Percentiles rank a stretch among this genome's conserved stretches.
These are phyloP conservation scores for Dryadula phaetusa DNA, from an alignment of 2,888 invertebrate genomes.

Conservation along the genomic window DNA sequence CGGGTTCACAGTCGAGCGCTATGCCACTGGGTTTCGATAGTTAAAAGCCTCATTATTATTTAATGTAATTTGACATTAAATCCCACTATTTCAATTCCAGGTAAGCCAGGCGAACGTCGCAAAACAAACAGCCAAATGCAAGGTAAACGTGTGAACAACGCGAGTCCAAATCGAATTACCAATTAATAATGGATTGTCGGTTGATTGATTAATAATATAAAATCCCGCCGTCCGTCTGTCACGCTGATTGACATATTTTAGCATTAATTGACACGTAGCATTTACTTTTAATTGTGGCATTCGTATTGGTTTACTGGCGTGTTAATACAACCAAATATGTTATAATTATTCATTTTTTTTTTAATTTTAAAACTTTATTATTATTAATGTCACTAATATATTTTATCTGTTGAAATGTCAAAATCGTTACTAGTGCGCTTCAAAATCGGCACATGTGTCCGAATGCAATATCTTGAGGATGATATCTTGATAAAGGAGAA, in stretches of 20 bases:
- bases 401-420: no score
- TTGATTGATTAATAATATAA: conserved; percentile 63
- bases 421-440: no score
- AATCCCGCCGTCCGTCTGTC: conserved; percentile 54
- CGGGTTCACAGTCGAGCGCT: no score
- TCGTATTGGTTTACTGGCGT: conserved; percentile 45
- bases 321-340: not conserved
- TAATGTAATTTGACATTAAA: not conserved
- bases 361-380: no score
- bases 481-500: no score
- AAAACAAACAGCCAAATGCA: conserved; percentile 23
- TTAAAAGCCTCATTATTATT: not conserved
- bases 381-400: no score
- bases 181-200: conserved; percentile 58
- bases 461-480: no score
- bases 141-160: conserved; percentile 39
- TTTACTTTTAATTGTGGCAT: conserved; percentile 66
- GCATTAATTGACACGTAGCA: conserved; percentile 71
- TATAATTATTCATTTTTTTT: no score
- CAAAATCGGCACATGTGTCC: no score
- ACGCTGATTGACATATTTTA: conserved; percentile 73
- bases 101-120: conserved; percentile 44
- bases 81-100: conserved; percentile 47
- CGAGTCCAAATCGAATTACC: conserved; percentile 47
- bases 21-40: no score